phyloP scores from a whole-genome alignment of 2,888 invertebrate genomes.

The Cloeon dipterum region DNA sequence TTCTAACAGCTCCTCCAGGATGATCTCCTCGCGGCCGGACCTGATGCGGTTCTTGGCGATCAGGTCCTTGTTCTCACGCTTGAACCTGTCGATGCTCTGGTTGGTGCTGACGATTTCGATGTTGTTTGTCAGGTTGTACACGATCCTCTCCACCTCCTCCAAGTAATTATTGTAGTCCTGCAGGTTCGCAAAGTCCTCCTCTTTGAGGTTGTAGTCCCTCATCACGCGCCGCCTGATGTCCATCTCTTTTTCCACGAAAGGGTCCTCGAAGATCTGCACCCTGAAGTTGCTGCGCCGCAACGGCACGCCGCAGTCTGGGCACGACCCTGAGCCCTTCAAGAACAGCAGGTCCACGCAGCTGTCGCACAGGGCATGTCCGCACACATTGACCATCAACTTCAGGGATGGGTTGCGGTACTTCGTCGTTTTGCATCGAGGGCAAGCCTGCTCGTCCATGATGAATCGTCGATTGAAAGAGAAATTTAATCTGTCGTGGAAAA shows the following conservation, averaged over 20 bases:
- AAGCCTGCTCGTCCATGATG: conserved; percentile 58
- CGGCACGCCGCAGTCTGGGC: conserved; percentile 81
- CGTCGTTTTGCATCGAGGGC: conserved; percentile 90
- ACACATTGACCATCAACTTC: conserved; percentile 93
- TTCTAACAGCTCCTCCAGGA: conserved; percentile 65
- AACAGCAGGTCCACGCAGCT: conserved; percentile 92
- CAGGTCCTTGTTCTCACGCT: conserved; percentile 67
- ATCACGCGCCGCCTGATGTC: conserved; percentile 77
- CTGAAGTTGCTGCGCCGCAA: conserved; percentile 75
- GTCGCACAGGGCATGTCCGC: conserved; percentile 94
- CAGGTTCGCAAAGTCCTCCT: conserved; percentile 70
- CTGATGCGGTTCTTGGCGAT: conserved; percentile 55
- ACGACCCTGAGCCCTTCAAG: conserved; percentile 86
- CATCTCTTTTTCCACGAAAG: conserved; percentile 90
- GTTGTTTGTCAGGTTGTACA: conserved; percentile 75
- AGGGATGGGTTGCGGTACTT: conserved; percentile 93
- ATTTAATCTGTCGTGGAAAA: too few species aligned
- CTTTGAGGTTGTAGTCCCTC: conserved; percentile 81
- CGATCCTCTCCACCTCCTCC: conserved; percentile 79
- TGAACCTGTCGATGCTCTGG: conserved; percentile 74
- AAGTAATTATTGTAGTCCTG: conserved; percentile 88
- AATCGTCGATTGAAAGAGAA: too few species aligned
- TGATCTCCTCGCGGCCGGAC: conserved; percentile 49
- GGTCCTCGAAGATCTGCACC: conserved; percentile 89
- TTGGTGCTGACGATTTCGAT: conserved; percentile 74